phyloP scores from a whole-genome alignment of 2,113 vertebrate genomes.

The Nerophis ophidion region DNA sequence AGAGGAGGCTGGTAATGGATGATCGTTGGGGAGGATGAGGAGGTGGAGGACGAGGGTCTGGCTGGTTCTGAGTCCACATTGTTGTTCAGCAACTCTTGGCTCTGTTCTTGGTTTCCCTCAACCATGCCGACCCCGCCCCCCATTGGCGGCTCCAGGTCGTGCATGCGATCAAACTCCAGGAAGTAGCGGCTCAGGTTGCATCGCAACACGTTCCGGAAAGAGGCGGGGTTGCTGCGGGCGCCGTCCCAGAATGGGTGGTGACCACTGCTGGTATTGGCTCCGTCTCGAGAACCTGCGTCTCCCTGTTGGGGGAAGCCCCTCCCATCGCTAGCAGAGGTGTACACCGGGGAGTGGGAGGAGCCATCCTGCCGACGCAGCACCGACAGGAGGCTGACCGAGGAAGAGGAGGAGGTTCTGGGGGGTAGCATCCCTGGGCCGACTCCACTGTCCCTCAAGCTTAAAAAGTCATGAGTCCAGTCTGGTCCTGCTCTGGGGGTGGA shows the following conservation, averaged over 20 bases:
- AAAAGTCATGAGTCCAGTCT: constrained; percentile 87
- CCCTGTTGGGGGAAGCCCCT: constrained; percentile 78
- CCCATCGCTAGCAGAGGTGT: constrained; percentile 93
- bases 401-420: constrained; percentile 94
- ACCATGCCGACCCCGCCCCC: constrained; percentile 67
- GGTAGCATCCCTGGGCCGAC: constrained; percentile 76
- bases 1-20: constrained; percentile 61
- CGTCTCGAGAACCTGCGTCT: constrained; percentile 60
- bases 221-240: constrained; percentile 67
- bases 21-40: constrained; percentile 75
- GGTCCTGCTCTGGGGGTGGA: constrained; percentile 55
- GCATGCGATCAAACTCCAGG: constrained; percentile 93
- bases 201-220: constrained; percentile 90
- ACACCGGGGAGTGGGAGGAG: constrained; percentile 86
- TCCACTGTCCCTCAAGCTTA: constrained; percentile 72
- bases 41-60: constrained; percentile 76
- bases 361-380: constrained; percentile 90
- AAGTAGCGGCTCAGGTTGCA: constrained; percentile 98
- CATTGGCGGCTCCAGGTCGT: constrained; percentile 85
- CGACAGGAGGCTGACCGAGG: constrained; percentile 88
- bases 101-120: constrained; percentile 75
- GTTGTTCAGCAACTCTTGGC: constrained; percentile 91
- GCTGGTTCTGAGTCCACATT: constrained; percentile 89
- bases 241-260: constrained; percentile 76
- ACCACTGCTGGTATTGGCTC: constrained; percentile 72